Evolutionary conservation across 2,113 vertebrate genomes (phyloP).

Genomic region (Apus apus): DNA sequence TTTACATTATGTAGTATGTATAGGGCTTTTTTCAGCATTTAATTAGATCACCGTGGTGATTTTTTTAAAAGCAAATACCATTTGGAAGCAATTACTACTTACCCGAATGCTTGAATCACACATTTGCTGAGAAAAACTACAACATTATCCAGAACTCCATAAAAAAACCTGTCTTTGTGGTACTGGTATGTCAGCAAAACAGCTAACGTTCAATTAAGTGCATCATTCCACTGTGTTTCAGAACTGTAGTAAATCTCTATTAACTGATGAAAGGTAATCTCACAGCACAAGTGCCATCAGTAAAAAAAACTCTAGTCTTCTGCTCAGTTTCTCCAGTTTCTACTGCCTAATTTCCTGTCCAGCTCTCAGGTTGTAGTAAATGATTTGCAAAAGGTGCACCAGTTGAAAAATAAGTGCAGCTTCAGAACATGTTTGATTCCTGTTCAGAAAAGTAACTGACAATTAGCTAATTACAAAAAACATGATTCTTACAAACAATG

Average conservation of each 20-base stretch:
- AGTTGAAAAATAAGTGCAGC: neutral
- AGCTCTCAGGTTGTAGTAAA: neutral
- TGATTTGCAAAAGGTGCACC: neutral
- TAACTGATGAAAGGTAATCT: neutral
- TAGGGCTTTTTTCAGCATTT: neutral
- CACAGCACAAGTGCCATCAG: neutral
- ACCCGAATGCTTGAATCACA: neutral
- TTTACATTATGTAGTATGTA: neutral
- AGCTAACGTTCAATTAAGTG: neutral
- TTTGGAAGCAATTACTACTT: neutral
- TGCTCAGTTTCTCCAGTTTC: neutral
- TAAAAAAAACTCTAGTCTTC: neutral
- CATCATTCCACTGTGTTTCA: neutral
- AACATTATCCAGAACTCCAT: neutral
- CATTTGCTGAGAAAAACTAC: slow-evolving; percentile 1
- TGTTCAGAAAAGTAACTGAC: neutral
- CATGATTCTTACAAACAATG: neutral
- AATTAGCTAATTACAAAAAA: neutral
- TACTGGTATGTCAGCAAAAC: slow-evolving; percentile 5
- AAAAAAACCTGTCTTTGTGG: neutral
- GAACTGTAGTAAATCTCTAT: neutral
- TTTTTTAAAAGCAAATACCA: neutral
- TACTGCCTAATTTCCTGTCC: neutral
- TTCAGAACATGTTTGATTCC: neutral
- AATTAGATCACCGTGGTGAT: neutral